Percentiles rank a stretch among this genome's conserved stretches.
Evolutionary conservation across 1,140 invertebrate genomes (phyloP).

Genomic region (Bombus huntii): DNA sequence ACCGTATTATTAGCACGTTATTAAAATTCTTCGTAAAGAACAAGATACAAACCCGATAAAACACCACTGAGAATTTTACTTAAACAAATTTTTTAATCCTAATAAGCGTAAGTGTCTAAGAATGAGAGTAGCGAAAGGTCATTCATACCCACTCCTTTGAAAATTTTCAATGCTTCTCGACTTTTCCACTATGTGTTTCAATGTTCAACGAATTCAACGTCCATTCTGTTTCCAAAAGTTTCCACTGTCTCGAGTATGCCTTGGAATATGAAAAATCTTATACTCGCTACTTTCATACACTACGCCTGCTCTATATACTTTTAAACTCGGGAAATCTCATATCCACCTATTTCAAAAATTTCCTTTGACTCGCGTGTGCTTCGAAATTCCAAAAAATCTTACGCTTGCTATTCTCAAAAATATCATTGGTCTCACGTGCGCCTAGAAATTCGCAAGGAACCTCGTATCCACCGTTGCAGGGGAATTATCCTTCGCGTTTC

Average conservation of each 20-base stretch:
- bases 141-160: neutral
- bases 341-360: neutral
- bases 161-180: neutral
- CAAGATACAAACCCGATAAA: neutral
- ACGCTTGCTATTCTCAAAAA: neutral
- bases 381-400: too few relatives aligned
- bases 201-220: too few relatives aligned
- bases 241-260: neutral
- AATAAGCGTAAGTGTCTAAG: neutral
- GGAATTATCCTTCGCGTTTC: neutral
- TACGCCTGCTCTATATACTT: neutral
- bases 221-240: neutral
- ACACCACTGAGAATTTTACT: too few relatives aligned
- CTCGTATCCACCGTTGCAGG: neutral
- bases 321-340: neutral
- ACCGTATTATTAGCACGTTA: neutral
- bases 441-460: neutral
- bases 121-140: neutral
- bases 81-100: neutral
- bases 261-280: neutral
- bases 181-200: too few relatives aligned
- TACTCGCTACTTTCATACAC: neutral
- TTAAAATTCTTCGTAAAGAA: neutral
- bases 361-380: neutral
- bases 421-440: neutral